These are phyloP conservation scores for Notothenia rossii DNA, from an alignment of 2,113 vertebrate species.

Conservation along the genomic window DNA sequence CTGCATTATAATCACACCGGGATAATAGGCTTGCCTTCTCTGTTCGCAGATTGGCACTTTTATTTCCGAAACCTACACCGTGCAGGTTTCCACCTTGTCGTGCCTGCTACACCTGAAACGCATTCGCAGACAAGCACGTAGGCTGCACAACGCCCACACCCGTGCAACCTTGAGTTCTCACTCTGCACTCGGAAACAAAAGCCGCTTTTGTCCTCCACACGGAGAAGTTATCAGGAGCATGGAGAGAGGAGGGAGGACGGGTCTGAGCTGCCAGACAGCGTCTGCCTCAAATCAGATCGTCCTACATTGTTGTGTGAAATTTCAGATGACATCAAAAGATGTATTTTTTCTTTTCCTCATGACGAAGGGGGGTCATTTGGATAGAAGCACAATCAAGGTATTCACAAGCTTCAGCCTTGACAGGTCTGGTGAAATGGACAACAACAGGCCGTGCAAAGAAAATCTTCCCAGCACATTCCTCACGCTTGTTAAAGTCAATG, in stretches of 20 bases:
- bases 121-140: constrained; percentile 55
- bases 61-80: constrained; percentile 62
- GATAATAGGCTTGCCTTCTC: constrained; percentile 76
- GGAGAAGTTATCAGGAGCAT: constrained; percentile 78
- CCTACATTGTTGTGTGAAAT: constrained; percentile 82
- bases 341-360: constrained; percentile 52
- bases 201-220: constrained; percentile 77
- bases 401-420: constrained; percentile 70
- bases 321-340: constrained; percentile 81
- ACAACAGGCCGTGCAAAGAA: constrained; percentile 62
- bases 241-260: constrained; percentile 50
- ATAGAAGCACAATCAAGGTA: constrained; percentile 74
- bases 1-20: constrained; percentile 77
- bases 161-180: constrained; percentile 59
- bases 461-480: constrained; percentile 70
- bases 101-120: constrained; percentile 62
- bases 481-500: constrained; percentile 67
- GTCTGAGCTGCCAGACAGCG: constrained; percentile 66
- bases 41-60: constrained; percentile 73
- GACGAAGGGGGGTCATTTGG: constrained; percentile 54
- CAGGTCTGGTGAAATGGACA: constrained; percentile 64
- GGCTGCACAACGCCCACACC: constrained; percentile 54
- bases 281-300: constrained; percentile 81
- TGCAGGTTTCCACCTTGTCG: constrained; percentile 42
- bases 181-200: constrained; percentile 75